These are phyloP conservation scores for Andricus curvator DNA, from an alignment of 2,888 invertebrate species.

Conservation along the genomic window DNA sequence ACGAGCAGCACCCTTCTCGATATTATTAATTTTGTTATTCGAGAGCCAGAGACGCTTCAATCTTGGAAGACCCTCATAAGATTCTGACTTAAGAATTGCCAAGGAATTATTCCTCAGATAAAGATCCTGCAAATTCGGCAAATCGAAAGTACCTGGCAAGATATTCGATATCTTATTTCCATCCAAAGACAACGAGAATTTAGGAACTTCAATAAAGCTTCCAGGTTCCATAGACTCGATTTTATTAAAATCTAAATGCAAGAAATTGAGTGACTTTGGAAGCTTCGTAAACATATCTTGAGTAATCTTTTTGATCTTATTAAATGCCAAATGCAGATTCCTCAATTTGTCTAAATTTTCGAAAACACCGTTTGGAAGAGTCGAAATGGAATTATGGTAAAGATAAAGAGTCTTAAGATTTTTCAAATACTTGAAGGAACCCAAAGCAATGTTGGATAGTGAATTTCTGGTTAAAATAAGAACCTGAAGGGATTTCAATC, in stretches of 20 bases:
- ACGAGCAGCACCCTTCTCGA: slow-evolving; percentile 77
- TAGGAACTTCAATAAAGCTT: slow-evolving; percentile 75
- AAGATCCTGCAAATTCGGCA: slow-evolving; percentile 57
- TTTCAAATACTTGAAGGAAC: slow-evolving; percentile 53
- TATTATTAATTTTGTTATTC: slow-evolving; percentile 73
- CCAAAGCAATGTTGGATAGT: slow-evolving; percentile 47
- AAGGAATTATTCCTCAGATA: slow-evolving; percentile 58
- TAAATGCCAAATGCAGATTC: slow-evolving; percentile 75
- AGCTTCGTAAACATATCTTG: slow-evolving; percentile 73
- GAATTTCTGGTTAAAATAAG: slow-evolving; percentile 51
- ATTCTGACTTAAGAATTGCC: slow-evolving; percentile 67
- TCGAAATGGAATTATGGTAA: slow-evolving; percentile 54
- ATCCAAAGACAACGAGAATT: slow-evolving; percentile 75
- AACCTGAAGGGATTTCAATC: slow-evolving; percentile 50
- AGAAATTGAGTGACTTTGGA: slow-evolving; percentile 70
- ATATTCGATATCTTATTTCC: slow-evolving; percentile 76
- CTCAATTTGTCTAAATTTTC: slow-evolving; percentile 73
- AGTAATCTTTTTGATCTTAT: slow-evolving; percentile 74
- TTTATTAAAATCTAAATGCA: slow-evolving; percentile 76
- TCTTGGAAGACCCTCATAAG: slow-evolving; percentile 75
- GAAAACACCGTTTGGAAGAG: slow-evolving; percentile 73
- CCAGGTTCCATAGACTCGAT: slow-evolving; percentile 74
- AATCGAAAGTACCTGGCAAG: slow-evolving; percentile 62
- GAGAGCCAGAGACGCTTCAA: slow-evolving; percentile 76
- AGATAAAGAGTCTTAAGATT: slow-evolving; percentile 55